Evolutionary conservation across 1,140 invertebrate genomes (phyloP).

Genomic region (Cotesia glomerata): DNA sequence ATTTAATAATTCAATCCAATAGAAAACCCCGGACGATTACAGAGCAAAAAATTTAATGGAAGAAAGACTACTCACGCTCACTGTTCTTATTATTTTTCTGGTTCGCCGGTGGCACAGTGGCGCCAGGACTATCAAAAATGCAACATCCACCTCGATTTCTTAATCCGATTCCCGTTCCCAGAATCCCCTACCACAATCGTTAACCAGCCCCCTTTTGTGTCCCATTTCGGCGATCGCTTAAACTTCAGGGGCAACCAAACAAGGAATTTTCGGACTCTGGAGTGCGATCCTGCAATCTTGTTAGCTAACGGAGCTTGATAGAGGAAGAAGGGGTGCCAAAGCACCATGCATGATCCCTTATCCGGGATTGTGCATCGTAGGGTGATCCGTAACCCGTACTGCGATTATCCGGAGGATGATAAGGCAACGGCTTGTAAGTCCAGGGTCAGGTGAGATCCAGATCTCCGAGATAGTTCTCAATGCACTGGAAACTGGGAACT

Average conservation of each 20-base stretch:
- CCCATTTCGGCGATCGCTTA: too few relatives aligned
- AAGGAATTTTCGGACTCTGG: background rate
- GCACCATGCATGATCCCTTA: conserved; percentile 37
- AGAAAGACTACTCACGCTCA: too few relatives aligned
- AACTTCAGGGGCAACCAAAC: too few relatives aligned
- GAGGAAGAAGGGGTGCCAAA: background rate
- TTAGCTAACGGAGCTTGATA: conserved; percentile 34
- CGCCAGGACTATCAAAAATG: conserved; percentile 55
- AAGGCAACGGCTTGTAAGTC: conserved; percentile 6
- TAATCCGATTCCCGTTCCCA: conserved; percentile 58
- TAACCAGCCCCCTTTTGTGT: background rate
- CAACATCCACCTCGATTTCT: conserved; percentile 61
- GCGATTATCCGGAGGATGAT: conserved; percentile 16
- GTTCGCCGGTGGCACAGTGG: background rate
- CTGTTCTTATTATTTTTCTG: conserved; percentile 31
- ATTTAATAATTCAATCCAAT: conserved; percentile 64
- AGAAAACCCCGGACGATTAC: conserved; percentile 54
- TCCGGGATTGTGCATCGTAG: conserved; percentile 19
- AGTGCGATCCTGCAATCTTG: conserved; percentile 61
- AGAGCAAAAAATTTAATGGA: conserved; percentile 29
- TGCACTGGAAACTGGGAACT: too few relatives aligned
- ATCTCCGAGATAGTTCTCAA: background rate
- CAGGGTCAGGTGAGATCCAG: background rate
- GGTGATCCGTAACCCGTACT: conserved; percentile 11
- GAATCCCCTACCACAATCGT: conserved; percentile 45